Conservation (phyloP, 2,113 vertebrate species). For the Podiceps cristatus region DNA sequence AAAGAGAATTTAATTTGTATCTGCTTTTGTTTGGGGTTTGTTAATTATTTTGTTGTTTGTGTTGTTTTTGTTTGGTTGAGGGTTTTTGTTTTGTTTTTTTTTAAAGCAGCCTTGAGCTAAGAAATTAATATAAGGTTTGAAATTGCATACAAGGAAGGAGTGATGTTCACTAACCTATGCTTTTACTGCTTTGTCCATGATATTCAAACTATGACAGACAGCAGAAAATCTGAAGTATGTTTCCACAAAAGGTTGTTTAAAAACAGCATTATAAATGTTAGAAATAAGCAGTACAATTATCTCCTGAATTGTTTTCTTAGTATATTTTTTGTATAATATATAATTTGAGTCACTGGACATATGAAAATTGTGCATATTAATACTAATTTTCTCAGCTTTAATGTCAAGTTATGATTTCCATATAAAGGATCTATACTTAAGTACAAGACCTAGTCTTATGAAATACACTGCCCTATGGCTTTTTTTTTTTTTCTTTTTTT, state of each 20-base stretch:
- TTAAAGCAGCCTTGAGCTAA: background rate
- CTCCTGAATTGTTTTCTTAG: background rate
- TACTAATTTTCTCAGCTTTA: background rate
- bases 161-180: background rate
- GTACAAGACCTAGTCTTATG: background rate
- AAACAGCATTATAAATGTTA: background rate
- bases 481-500: background rate
- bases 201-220: background rate
- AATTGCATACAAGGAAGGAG: background rate
- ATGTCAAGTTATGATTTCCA: background rate
- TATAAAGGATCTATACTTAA: background rate
- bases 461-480: background rate
- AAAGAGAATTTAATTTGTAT: background rate
- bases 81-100: background rate
- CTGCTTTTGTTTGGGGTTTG: background rate
- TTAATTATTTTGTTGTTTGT: background rate
- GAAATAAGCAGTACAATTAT: background rate
- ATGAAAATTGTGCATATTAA: background rate
- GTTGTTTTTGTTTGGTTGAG: too few species aligned
- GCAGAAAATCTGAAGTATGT: background rate
- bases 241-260: background rate
- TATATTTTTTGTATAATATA: background rate
- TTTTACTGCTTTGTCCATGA: background rate
- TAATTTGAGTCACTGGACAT: background rate
- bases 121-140: background rate